These are phyloP conservation scores for Drosophila biarmipes DNA, from an alignment of 1,140 invertebrate species.

Conservation along the genomic window DNA sequence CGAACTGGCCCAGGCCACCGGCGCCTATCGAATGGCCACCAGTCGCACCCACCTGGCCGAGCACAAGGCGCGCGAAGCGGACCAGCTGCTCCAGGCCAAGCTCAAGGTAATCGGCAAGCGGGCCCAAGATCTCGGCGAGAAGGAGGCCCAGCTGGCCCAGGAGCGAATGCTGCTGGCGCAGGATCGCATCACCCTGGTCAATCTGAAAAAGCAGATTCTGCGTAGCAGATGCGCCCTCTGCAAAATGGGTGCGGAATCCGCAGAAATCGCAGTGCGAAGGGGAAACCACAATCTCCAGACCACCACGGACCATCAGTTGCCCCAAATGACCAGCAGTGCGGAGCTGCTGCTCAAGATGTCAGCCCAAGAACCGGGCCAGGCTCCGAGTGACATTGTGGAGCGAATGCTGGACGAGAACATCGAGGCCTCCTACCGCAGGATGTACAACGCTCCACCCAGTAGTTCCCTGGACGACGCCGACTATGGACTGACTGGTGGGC, in stretches of 20 bases:
- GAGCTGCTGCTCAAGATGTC: conserved; percentile 18
- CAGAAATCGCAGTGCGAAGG: conserved; percentile 38
- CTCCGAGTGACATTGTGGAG: conserved; percentile 65
- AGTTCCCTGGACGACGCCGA: conserved; percentile 33
- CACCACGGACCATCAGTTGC: background rate
- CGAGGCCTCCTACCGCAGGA: conserved; percentile 69
- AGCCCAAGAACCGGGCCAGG: conserved; percentile 5
- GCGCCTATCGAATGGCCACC: conserved; percentile 66
- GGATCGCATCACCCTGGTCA: conserved; percentile 73
- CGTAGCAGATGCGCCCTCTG: conserved; percentile 75
- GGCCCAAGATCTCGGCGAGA: conserved; percentile 63
- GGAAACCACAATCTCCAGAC: background rate
- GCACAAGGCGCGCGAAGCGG: conserved; percentile 72
- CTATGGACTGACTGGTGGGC: conserved; percentile 47
- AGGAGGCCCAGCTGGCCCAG: conserved; percentile 75
- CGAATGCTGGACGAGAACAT: conserved; percentile 79
- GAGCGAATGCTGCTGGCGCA: conserved; percentile 73
- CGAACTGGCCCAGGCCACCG: conserved; percentile 70
- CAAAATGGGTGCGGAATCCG: conserved; percentile 68
- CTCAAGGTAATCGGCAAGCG: conserved; percentile 68
- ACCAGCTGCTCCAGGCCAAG: conserved; percentile 75
- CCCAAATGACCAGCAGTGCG: conserved; percentile 11
- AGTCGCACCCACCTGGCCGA: conserved; percentile 73
- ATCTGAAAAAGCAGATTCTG: conserved; percentile 59
- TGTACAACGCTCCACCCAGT: conserved; percentile 58